Percentiles rank a stretch among this genome's conserved stretches.
Conservation (phyloP, 2,113 vertebrate species). For the Austrofundulus limnaeus region DNA sequence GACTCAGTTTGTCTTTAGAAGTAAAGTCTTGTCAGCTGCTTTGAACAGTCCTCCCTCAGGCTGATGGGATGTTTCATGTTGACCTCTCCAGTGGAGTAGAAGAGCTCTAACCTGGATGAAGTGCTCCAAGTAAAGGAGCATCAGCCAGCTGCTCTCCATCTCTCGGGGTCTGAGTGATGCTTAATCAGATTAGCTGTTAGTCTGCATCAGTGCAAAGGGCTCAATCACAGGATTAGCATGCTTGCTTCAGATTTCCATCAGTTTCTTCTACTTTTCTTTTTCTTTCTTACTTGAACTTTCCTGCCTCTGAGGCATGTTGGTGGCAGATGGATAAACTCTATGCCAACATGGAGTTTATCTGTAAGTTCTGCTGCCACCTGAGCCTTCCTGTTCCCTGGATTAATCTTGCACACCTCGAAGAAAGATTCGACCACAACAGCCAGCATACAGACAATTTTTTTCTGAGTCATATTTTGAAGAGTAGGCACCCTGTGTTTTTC, state of each 20-base stretch:
- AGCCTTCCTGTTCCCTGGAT: too few relatives aligned
- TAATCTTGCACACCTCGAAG: too few relatives aligned
- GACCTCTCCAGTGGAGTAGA: constrained; percentile 17
- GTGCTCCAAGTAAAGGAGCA: constrained; percentile 23
- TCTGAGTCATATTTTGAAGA: too few relatives aligned
- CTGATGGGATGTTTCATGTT: background rate
- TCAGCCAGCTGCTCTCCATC: constrained; percentile 62
- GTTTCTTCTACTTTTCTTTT: constrained; percentile 45
- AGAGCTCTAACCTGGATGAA: constrained; percentile 1
- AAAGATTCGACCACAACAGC: too few relatives aligned
- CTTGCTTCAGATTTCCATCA: constrained; percentile 59
- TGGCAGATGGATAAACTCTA: too few relatives aligned
- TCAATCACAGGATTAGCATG: constrained; percentile 78
- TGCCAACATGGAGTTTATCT: too few relatives aligned
- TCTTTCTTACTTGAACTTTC: constrained; percentile 26
- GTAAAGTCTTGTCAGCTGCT: background rate
- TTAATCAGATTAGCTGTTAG: constrained; percentile 78
- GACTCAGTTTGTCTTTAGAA: too few relatives aligned
- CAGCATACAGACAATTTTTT: too few relatives aligned
- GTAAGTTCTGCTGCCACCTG: too few relatives aligned
- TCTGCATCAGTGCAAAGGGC: constrained; percentile 74
- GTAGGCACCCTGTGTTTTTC: too few relatives aligned
- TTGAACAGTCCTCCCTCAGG: background rate
- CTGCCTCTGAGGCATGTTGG: constrained; percentile 21
- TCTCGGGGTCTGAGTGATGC: constrained; percentile 49